Evolutionary conservation across 2,888 invertebrate species (phyloP), one percentile per base, ranked within the genome.

Genomic region (Schizaphis graminum): DNA sequence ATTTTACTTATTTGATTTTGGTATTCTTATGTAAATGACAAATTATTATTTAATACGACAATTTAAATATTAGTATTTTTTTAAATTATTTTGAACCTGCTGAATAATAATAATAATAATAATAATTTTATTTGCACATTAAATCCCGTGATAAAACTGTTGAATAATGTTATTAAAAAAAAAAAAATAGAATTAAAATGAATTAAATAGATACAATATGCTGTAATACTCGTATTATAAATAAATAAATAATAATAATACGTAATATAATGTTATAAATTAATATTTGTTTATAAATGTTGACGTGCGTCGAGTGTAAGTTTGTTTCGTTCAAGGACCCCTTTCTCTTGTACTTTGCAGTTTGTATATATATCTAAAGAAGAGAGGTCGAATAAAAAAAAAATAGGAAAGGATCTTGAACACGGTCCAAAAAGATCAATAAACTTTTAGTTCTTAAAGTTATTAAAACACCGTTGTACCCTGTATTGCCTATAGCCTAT

Each of bases 301-400:
- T 84, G 10, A 56, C 56, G 44, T 47, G 77, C 84, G 56, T 89
- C 77, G 24, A 89, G 89, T 44, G 87, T 93, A 89, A 93, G 84
- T 89, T 89, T 26, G n/a, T 93, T 35, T 67, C 24, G n/a, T 93
- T 93, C 93, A 93, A 93, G 89, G 89, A 93, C 89, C 84, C 84
- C 93, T 93, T 93, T 93, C 93, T 93, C 89, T 89, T 47, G 84
- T 84, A 44, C 0, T 86, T 44, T 86, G 44, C 24, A 86, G 28
- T 44, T 26, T 44, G 44, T 44, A 28, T 11, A 57, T 61, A 61
- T 49, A 93, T 93, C 16, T n/a, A 56, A 93, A 93, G 53, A n/a
- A 86, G 92, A 93, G 92, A 89, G 93, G 93, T 89, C 92, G 21
- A 91, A 28, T 56, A 49, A 53, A n/a, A n/a, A 67, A 5, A 35